Evolutionary conservation across 1,140 invertebrate genomes (phyloP).

Genomic region (Drosophila rufa): DNA sequence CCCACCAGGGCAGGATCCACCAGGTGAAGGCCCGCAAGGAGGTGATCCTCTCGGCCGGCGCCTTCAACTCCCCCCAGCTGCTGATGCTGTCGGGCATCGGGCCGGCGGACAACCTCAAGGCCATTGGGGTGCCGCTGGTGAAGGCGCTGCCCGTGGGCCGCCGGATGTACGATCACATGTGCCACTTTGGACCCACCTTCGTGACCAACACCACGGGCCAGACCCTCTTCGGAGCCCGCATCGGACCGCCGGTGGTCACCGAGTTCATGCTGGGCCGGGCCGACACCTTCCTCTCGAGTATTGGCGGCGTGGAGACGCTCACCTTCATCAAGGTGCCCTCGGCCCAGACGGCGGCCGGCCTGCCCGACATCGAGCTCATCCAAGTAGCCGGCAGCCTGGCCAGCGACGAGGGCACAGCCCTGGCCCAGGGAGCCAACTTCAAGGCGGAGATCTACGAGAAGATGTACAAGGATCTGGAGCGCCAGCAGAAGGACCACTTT

Average conservation of each 20-base stretch:
- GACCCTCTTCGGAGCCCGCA: conserved; percentile 76
- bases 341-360: conserved; percentile 85
- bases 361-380: conserved; percentile 89
- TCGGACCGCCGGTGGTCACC: conserved; percentile 56
- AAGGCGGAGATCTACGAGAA: conserved; percentile 87
- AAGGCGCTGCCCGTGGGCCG: conserved; percentile 90
- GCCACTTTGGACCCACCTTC: conserved; percentile 88
- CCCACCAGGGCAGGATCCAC: conserved; percentile 85
- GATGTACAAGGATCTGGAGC: conserved; percentile 87
- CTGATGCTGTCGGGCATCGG: conserved; percentile 93
- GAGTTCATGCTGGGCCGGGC: conserved; percentile 59
- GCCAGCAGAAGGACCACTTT: conserved; percentile 86
- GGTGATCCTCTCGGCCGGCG: conserved; percentile 90
- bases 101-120: conserved; percentile 88
- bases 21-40: conserved; percentile 88
- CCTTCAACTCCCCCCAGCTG: conserved; percentile 91
- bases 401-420: conserved; percentile 88
- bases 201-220: conserved; percentile 86
- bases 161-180: conserved; percentile 91
- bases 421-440: conserved; percentile 87
- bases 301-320: conserved; percentile 88
- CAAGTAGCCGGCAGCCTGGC: conserved; percentile 86
- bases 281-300: conserved; percentile 67
- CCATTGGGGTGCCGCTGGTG: conserved; percentile 89
- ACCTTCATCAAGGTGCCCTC: conserved; percentile 88